A percentile compares a stretch with the other conserved stretches of the same genome.
These are phyloP conservation scores for Menura novaehollandiae DNA, from an alignment of 2,113 vertebrate species.

Conservation along the genomic window DNA sequence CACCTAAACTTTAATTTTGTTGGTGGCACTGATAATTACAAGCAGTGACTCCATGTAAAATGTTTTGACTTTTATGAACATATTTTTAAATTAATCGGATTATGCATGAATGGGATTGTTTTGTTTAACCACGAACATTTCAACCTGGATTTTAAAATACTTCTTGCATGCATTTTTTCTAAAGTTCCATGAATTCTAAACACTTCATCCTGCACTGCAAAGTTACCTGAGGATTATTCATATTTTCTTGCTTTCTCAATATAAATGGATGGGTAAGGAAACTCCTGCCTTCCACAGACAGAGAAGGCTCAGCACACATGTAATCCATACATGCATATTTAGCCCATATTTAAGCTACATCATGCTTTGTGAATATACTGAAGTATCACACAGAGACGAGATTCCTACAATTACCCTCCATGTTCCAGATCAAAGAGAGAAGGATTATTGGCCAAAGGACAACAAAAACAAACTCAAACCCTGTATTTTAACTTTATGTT, in stretches of 20 bases:
- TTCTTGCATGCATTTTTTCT: neutral
- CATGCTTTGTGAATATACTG: neutral
- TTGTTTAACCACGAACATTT: neutral
- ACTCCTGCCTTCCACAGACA: neutral
- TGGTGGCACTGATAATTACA: neutral
- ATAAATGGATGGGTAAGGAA: neutral
- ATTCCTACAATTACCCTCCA: neutral
- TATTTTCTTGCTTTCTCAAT: neutral
- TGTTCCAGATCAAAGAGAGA: neutral
- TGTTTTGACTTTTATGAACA: accelerated
- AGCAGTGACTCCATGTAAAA: neutral
- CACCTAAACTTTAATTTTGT: neutral
- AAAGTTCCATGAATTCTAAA: neutral
- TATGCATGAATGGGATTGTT: neutral
- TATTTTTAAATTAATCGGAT: neutral
- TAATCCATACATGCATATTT: neutral
- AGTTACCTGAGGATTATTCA: neutral
- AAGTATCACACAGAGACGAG: neutral
- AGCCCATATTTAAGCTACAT: neutral
- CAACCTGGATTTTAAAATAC: neutral
- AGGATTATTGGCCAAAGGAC: neutral
- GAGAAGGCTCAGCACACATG: neutral
- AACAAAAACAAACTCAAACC: neutral
- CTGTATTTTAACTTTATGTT: neutral
- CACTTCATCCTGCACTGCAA: neutral